Evolutionary conservation across 2,888 invertebrate genomes (phyloP).

Genomic region (Endomychus coccineus): DNA sequence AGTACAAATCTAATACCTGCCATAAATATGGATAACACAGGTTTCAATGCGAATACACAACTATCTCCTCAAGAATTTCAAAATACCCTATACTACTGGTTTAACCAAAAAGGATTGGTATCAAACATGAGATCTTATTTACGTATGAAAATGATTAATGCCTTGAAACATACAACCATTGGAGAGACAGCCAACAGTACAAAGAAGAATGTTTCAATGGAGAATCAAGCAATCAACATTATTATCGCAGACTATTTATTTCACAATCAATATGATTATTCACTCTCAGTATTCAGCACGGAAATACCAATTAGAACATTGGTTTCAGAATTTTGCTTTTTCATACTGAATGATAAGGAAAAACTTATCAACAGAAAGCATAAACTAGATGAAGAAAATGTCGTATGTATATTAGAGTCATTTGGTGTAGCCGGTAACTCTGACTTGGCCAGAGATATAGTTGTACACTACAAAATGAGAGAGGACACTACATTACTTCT

Average conservation of each 20-base stretch:
- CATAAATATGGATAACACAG: conserved; percentile 16
- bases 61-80: conserved; percentile 49
- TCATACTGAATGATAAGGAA: conserved; percentile 15
- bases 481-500: conserved; percentile 9
- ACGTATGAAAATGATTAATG: conserved; percentile 52
- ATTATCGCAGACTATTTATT: conserved; percentile 55
- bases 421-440: conserved; percentile 22
- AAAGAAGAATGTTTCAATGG: conserved; percentile 6
- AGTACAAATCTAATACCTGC: conserved; percentile 27
- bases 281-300: conserved; percentile 53
- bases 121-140: conserved; percentile 53
- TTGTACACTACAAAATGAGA: conserved; percentile 7
- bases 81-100: conserved; percentile 50
- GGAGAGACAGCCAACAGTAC: conserved; percentile 30
- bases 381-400: conserved; percentile 26
- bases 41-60: conserved; percentile 21
- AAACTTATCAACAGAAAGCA: conserved; percentile 9
- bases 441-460: conserved; percentile 10
- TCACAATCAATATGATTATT: conserved; percentile 51
- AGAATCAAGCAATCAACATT: conserved; percentile 52
- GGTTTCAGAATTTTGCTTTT: conserved; percentile 43
- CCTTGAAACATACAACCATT: conserved; percentile 47
- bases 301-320: conserved; percentile 45
- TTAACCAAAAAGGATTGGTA: conserved; percentile 55
- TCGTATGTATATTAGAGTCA: conserved; percentile 25